Base-by-base conservation (phyloP, 37 sponge, comb jelly and placozoan species). In the Beroe forskalii region DNA sequence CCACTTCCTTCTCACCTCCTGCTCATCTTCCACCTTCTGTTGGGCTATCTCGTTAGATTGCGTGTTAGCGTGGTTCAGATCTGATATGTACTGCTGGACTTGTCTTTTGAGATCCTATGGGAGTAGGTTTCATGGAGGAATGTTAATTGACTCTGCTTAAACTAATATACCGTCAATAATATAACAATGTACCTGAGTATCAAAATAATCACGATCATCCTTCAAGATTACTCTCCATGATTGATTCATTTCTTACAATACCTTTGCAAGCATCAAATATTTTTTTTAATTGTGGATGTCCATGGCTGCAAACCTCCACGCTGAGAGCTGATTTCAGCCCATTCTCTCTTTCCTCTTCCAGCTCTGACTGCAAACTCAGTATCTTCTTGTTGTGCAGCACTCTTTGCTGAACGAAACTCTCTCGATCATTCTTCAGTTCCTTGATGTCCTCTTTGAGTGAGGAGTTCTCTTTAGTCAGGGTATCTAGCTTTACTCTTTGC, bases 61-160 rank as follows among this genome's bases (percentile, higher is more conserved):
- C 1, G 86, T 6, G 86, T 80, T 80, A 3, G 55, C 20, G 8
- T 33, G 25, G 6, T 41, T 43, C 4, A 80, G 44, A 0, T 80
- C 86, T 14, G 20, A 23, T 17, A 23, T 12, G 9, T 80, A 25
- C 30, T 42, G 44, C 86, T 80, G 86, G 14, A 0, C 25, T 25
- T 80, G 86, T n/a, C 86, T 41, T 48, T 80, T 80, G 0, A 80
- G 86, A 4, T 80, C 86, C 86, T 80, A 48, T 4, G 27, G 40
- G 67, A 24, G 28, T 8, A n/a, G 67, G 67, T n/a, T n/a, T n/a
- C n/a, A n/a, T n/a, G n/a, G n/a, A n/a, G n/a, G n/a, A n/a, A n/a
- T n/a, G n/a, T n/a, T n/a, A n/a, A n/a, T n/a, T n/a, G n/a, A n/a
- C n/a, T n/a, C n/a, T n/a, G n/a, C n/a, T n/a, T n/a, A n/a, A n/a